Evolutionary conservation across 2,113 vertebrate species (phyloP), one percentile per base, ranked within the genome.

Genomic region (Puffinus mauretanicus): DNA sequence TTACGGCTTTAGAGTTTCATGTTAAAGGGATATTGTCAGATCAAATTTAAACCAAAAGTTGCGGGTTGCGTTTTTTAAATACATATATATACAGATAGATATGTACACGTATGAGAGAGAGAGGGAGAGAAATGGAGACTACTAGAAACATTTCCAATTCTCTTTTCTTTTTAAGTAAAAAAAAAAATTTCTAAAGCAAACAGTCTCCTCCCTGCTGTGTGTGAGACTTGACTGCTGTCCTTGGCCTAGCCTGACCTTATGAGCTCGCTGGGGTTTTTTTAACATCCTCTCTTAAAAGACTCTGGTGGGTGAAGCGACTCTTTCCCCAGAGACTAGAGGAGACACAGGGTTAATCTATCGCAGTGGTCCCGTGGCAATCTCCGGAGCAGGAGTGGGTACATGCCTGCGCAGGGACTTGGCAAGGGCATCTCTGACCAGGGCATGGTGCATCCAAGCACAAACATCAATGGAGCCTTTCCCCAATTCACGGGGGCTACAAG

Each of bases 21-120:
- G 94, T 97, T 96, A 95, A 97, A 97, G 89, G 94, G 85, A 96
- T 96, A 91, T 93, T 95, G 94, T 97, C 87, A 82, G 94, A 95
- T 96, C 92, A 95, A 96, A 91, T 97, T 96, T 81, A 97, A 91
- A 75, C 94, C 92, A 95, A 95, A 96, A 95, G 79, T 82, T 95
- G 85, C 70, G 90, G 94, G 71, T 82, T 95, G 71, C 3, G 0
- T 84, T 94, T 92, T 90, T 94, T 55, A 93, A 86, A 85, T 66
- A 76, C 20, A 42, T 76, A 82, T 85, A 61, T 91, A 95, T 46
- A 57, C 81, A 76, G 77, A 83, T 21, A 95, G 70, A 93, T 76
- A 75, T 13, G 42, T 69, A 76, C 80, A 65, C 7, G 3, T 67
- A 46, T 15, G 32, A 47, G 36, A n/a, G 60, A 81, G 46, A 80